These are phyloP conservation scores for Heliconius ismenius DNA, from an alignment of 2,888 invertebrate genomes.

Conservation along the genomic window DNA sequence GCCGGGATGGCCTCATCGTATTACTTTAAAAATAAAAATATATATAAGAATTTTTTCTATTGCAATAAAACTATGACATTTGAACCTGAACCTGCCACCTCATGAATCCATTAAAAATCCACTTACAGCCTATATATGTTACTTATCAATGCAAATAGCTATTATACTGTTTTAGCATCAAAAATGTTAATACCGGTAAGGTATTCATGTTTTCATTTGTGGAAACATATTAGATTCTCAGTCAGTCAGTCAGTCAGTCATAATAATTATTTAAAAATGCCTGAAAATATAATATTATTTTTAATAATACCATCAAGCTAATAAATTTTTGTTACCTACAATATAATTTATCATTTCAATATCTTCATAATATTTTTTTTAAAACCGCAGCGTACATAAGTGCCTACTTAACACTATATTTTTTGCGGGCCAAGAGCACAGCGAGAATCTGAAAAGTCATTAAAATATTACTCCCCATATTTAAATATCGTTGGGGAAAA, in stretches of 20 bases:
- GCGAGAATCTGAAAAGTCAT: constrained; percentile 37
- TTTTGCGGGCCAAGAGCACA: constrained; percentile 35
- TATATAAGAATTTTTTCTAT: too few species aligned
- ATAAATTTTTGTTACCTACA: background rate
- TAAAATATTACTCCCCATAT: constrained; percentile 36
- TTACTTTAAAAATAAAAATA: too few species aligned
- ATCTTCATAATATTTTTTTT: constrained; percentile 1
- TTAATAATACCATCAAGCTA: background rate
- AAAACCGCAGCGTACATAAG: constrained; percentile 24
- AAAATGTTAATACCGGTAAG: constrained; percentile 15
- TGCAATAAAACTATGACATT: too few species aligned
- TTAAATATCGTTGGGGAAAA: constrained; percentile 26
- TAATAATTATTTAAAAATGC: background rate
- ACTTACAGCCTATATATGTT: constrained; percentile 4
- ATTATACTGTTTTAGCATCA: constrained; percentile 15
- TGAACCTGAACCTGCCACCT: too few species aligned
- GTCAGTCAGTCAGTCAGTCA: too few species aligned
- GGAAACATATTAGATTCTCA: constrained; percentile 14
- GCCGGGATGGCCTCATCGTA: too few species aligned
- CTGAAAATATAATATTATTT: background rate
- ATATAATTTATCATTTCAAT: constrained; percentile 9
- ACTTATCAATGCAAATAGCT: constrained; percentile 27
- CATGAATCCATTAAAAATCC: too few species aligned
- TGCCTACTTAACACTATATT: constrained; percentile 32
- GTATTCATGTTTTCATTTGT: constrained; percentile 17